Evolutionary conservation across 2,888 invertebrate species (phyloP).

Genomic region (Diarsia brunnea): DNA sequence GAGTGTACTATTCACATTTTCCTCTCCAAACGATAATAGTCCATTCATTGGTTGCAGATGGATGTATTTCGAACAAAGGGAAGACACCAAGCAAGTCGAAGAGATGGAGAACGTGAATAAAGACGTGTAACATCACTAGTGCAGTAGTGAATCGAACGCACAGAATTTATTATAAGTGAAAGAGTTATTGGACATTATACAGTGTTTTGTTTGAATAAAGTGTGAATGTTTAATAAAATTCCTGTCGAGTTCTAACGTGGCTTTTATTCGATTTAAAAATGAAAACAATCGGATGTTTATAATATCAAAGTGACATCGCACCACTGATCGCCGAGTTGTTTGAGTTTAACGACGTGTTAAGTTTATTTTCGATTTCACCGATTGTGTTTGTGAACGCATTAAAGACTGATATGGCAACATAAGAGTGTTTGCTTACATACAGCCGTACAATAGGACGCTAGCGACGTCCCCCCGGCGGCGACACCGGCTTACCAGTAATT

Average conservation of each 20-base stretch:
- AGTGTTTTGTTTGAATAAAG: constrained; percentile 65
- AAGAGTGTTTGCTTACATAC: constrained; percentile 84
- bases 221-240: constrained; percentile 70
- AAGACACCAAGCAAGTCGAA: constrained; percentile 74
- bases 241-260: constrained; percentile 53
- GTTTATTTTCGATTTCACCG: constrained; percentile 81
- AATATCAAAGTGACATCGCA: constrained; percentile 59
- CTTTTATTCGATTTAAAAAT: constrained; percentile 59
- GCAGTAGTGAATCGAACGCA: constrained; percentile 60
- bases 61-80: constrained; percentile 81
- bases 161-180: constrained; percentile 73
- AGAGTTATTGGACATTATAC: constrained; percentile 73
- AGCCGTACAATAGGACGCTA: constrained; percentile 80
- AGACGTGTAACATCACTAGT: constrained; percentile 66
- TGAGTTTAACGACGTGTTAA: constrained; percentile 74
- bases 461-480: constrained; percentile 65
- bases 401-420: constrained; percentile 85
- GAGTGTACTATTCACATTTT: constrained; percentile 53
- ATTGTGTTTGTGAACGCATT: constrained; percentile 82
- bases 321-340: constrained; percentile 69
- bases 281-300: constrained; percentile 66
- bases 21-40: constrained; percentile 52
- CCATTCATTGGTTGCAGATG: constrained; percentile 76
- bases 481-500: constrained; percentile 70
- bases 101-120: constrained; percentile 74